These are phyloP conservation scores for Meiosimyza decipiens DNA, from an alignment of 2,888 invertebrate genomes.

Conservation along the genomic window DNA sequence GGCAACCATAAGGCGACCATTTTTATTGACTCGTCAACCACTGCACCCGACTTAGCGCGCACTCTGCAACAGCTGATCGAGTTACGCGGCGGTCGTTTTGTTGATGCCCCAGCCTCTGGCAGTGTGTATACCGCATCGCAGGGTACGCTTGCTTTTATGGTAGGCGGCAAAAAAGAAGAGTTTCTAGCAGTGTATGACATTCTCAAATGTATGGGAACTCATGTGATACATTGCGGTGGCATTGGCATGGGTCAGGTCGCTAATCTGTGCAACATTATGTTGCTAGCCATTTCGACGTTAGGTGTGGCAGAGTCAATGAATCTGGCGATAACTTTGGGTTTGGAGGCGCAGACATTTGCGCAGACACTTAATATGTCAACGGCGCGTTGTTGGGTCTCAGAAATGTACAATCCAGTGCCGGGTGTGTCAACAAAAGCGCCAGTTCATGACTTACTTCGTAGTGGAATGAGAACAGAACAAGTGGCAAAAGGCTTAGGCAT, in stretches of 20 bases:
- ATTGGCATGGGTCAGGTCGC: conserved; percentile 94
- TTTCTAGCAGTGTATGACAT: conserved; percentile 78
- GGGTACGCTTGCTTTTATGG: conserved; percentile 95
- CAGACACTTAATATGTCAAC: conserved; percentile 92
- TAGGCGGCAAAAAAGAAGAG: conserved; percentile 78
- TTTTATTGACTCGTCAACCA: conserved; percentile 94
- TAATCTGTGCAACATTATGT: conserved; percentile 94
- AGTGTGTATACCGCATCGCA: conserved; percentile 93
- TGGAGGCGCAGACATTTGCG: conserved; percentile 87
- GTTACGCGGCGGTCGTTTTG: conserved; percentile 77
- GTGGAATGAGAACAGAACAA: no score
- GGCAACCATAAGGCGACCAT: conserved; percentile 72
- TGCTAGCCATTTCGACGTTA: conserved; percentile 94
- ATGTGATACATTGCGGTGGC: conserved; percentile 90
- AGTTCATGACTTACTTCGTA: conserved; percentile 68
- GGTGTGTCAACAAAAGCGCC: conserved; percentile 90
- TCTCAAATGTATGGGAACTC: conserved; percentile 87
- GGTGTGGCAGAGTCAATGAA: conserved; percentile 95
- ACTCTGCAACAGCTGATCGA: conserved; percentile 71
- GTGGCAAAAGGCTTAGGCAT: conserved; percentile 72
- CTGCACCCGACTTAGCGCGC: conserved; percentile 88
- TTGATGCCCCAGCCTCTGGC: conserved; percentile 98
- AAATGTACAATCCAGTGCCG: conserved; percentile 96
- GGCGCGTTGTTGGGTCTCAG: conserved; percentile 95
- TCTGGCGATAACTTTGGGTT: conserved; percentile 90